Base-by-base conservation (phyloP, 2,888 invertebrate species). In the Parnassius smintheus region DNA sequence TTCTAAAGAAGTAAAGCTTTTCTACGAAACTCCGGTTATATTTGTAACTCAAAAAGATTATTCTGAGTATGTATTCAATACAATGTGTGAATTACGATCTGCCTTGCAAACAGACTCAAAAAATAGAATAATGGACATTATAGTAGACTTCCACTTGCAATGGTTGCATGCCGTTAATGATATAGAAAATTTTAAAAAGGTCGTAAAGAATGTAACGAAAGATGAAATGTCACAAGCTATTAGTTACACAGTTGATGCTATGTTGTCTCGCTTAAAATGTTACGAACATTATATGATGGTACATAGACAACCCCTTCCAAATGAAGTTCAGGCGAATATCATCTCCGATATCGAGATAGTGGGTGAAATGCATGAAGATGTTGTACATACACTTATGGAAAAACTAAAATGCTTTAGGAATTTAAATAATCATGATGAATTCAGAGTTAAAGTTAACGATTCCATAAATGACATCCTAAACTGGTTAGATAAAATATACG, bases 361-460 rank as follows among this genome's bases (percentile, higher is more conserved):
- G 25, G 85, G 88, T 75, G 88, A 85, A 35, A 91, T 91, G 91
- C 85, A 91, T 61, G 79, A 77, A 69, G 84, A 86, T 13, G 78
- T 83, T 12, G 76, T 71, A 1, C 62, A 65, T 61, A 53, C 64
- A 46, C 79, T 91, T 60, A 66, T 77, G 51, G 80, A 85, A 22
- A 84, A 83, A 73, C 66, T 85, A 9, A 83, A 79, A 71, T 83
- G 80, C 67, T 84, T 85, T 48, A 78, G 77, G 70, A 78, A 71
- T 59, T 78, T 69, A 67, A 67, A 72, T 49, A 71, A 73, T 64
- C 73, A 80, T 22, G 70, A 73, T 13, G 83, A 86, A 70, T 88
- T 84, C 68, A 76, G 70, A 60, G 45, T 81, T 7, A 78, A 84
- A 69, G 61, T 85, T 10, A 71, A 72, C 25, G 68, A 72, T 42